These are phyloP conservation scores for Palythoa grandis DNA, from an alignment of 92 coral and sea anemone genomes.

Conservation along the genomic window DNA sequence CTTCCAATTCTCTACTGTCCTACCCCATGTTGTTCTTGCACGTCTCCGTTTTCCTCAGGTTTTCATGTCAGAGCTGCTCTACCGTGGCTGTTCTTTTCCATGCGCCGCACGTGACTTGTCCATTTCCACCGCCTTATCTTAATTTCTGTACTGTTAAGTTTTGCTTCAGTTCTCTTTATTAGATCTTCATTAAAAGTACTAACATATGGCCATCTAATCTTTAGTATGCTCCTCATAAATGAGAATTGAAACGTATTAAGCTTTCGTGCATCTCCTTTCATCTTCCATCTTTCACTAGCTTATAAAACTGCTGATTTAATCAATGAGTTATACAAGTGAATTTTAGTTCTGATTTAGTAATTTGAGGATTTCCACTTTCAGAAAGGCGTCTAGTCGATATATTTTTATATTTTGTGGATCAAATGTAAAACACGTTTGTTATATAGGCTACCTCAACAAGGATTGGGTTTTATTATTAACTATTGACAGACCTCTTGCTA, in stretches of 20 bases:
- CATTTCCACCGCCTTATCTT: conserved; percentile 29
- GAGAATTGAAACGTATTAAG: neutral
- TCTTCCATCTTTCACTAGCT: conserved; percentile 1
- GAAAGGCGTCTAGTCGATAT: no score
- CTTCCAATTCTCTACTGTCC: conserved; percentile 12
- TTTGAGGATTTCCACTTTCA: neutral
- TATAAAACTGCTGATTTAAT: no score
- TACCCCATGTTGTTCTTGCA: neutral
- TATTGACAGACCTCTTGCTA: no score
- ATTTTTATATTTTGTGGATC: no score
- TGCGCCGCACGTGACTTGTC: neutral
- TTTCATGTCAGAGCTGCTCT: conserved; percentile 4
- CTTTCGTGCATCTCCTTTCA: conserved; percentile 12
- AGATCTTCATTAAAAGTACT: neutral
- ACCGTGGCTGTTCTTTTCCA: conserved; percentile 7
- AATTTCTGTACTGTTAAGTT: neutral
- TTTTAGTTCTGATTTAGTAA: neutral
- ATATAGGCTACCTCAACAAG: no score
- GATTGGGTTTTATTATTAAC: no score
- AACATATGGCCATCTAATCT: conserved; percentile 11
- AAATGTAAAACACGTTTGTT: no score
- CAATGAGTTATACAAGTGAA: neutral
- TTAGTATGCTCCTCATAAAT: neutral
- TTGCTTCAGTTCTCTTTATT: conserved; percentile 10
- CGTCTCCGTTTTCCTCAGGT: conserved; percentile 2